Evolutionary conservation across 1,140 invertebrate genomes (phyloP).

Genomic region (Heliconius himera): DNA sequence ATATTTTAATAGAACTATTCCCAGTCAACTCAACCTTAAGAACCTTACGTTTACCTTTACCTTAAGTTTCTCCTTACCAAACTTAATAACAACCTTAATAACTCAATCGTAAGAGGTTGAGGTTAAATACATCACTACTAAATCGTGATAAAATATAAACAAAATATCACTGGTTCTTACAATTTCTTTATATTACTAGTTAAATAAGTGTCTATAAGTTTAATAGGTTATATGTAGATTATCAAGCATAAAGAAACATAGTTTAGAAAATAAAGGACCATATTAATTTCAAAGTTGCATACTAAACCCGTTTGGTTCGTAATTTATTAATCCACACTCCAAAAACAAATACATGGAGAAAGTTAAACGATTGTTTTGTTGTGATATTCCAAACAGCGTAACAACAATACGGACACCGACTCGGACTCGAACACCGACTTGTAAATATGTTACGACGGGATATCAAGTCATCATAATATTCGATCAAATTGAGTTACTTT

Average conservation of each 20-base stretch:
- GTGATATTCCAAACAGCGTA: background rate
- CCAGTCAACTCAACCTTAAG: no score
- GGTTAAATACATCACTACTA: background rate
- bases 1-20: no score
- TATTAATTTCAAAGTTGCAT: background rate
- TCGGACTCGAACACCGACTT: background rate
- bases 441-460: background rate
- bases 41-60: no score
- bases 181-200: background rate
- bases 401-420: background rate
- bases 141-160: background rate
- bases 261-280: background rate
- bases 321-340: background rate
- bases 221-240: slow-evolving; percentile 1
- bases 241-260: background rate
- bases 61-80: no score
- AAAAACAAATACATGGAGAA: background rate
- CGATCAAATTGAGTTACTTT: no score
- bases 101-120: background rate
- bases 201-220: slow-evolving; percentile 11
- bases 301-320: background rate
- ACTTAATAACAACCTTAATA: no score
- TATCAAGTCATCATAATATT: background rate
- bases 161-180: no score
- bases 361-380: slow-evolving; percentile 8